Percentiles rank a stretch among this genome's conserved stretches.
Conservation (phyloP, 2,113 vertebrate species). For the Thryonomys swinderianus region DNA sequence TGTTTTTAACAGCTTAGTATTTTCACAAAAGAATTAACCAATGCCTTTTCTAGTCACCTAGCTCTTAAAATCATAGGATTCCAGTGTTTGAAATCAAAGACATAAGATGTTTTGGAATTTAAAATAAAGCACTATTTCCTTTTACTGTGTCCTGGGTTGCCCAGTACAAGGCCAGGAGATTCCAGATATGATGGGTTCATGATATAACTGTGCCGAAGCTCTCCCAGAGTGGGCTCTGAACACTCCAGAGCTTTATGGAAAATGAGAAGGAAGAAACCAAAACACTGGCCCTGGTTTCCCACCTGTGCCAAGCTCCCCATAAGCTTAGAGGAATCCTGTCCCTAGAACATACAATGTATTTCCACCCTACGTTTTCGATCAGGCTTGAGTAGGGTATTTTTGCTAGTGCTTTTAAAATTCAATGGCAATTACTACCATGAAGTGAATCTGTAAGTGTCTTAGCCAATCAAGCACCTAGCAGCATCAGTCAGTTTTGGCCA, state of each 20-base stretch:
- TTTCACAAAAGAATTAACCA: not conserved
- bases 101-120: not conserved
- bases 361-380: not conserved
- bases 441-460: not conserved
- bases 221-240: not conserved
- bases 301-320: accelerated
- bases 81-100: not conserved
- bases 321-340: not conserved
- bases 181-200: too few species aligned
- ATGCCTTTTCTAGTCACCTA: not conserved
- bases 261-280: not conserved
- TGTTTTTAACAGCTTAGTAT: too few species aligned
- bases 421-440: too few species aligned
- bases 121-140: not conserved
- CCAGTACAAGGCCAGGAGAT: too few species aligned
- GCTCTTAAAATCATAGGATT: not conserved
- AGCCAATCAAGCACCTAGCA: too few species aligned
- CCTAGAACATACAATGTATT: accelerated
- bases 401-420: not conserved
- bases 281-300: accelerated
- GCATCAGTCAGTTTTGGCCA: accelerated
- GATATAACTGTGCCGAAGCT: not conserved
- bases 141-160: not conserved
- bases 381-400: not conserved
- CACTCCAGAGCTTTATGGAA: not conserved